Evolutionary conservation across 2,113 vertebrate genomes (phyloP).

Genomic region (Piaya cayana): DNA sequence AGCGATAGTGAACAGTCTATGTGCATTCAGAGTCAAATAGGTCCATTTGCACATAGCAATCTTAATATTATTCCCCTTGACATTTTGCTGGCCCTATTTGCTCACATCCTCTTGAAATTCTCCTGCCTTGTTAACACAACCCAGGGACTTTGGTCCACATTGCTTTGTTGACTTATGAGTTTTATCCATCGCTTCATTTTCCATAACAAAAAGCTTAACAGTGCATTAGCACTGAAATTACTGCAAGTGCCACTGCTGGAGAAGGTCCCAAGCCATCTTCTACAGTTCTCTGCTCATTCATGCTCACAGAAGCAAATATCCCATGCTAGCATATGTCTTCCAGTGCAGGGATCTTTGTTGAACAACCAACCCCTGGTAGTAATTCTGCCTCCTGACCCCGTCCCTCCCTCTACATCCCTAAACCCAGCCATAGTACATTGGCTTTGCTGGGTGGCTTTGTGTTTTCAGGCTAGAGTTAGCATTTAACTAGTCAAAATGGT

Average conservation of each 20-base stretch:
- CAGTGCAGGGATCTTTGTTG: background rate
- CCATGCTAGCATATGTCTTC: background rate
- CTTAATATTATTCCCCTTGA: background rate
- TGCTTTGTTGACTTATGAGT: background rate
- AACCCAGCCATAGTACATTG: background rate
- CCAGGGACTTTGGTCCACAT: background rate
- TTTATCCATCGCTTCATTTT: background rate
- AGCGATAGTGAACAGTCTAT: fast-evolving
- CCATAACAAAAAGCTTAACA: background rate
- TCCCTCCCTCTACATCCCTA: background rate
- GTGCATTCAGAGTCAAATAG: background rate
- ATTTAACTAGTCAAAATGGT: slow-evolving; percentile 11
- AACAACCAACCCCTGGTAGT: background rate
- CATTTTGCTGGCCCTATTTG: background rate
- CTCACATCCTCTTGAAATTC: background rate
- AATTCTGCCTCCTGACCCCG: background rate
- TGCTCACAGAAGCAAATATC: background rate
- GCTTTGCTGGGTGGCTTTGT: background rate
- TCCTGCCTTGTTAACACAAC: background rate
- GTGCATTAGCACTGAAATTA: background rate
- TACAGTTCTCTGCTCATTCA: background rate
- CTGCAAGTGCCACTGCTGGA: fast-evolving
- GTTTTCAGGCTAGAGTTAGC: background rate
- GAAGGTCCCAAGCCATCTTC: background rate
- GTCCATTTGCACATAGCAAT: background rate